Evolutionary conservation across 2,797 vertebrate species (phyloP), one percentile per base, ranked within the genome.

Genomic region (Austrolebias charrua): DNA sequence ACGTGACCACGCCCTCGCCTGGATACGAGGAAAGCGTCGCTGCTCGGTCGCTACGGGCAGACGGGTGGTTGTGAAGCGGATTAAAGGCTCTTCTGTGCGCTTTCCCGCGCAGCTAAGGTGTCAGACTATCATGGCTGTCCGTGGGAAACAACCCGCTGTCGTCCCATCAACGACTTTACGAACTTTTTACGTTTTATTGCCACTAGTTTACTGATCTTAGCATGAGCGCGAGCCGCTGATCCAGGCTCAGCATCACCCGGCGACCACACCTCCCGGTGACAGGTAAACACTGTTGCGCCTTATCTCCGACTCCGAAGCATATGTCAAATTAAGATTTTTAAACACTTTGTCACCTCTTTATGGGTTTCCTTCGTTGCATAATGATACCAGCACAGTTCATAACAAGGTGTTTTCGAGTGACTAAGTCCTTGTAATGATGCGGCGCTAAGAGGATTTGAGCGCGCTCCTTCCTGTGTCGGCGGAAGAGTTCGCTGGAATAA

Each of bases 371-470:
- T 35, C 15, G 63, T 80, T 80, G 16, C 44, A 59, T 62, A 80
- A 79, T 55, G 46, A 12, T 14, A 31, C 4, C n/a, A 13, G 66
- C 18, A 10, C 60, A 54, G 73, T 73, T 63, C 65, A 53, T 62
- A 79, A 64, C 75, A 15, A 78, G 81, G 82, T 85, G 80, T 86
- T 82, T 80, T 69, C 44, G 52, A 74, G 55, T 49, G 79, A 76
- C 75, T 88, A 90, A 91, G 86, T 85, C 78, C 61, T 69, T 79
- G 82, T 91, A 89, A 91, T 85, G 84, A 89, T 85, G 81, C 66
- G 63, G 67, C 76, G 64, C 74, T 91, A 92, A 92, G 90, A 86
- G 91, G 91, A 91, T 92, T 90, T 67, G 31, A 76, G 63, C 60
- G 60, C 68, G 69, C 75, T 79, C 79, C 85, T 83, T 89, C 83